Evolutionary conservation across 2,113 vertebrate species (phyloP), one percentile per base, ranked within the genome.

Genomic region (Megaceryle maxima): DNA sequence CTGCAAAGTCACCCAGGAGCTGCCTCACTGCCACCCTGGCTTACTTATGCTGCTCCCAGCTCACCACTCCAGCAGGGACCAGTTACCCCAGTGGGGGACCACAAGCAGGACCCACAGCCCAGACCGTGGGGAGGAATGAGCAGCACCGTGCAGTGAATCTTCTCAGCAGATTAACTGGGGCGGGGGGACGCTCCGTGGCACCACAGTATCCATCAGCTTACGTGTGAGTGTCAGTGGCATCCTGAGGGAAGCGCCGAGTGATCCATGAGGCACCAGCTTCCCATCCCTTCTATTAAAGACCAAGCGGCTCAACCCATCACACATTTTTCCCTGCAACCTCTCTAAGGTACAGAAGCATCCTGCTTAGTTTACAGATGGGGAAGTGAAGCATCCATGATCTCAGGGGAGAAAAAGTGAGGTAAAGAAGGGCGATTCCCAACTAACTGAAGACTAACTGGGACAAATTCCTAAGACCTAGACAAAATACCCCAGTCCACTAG

Each of bases 131-230:
- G n/a, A 81, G 26, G 14, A 35, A 28, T 33, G 68, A 56, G 77
- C 0, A 88, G 51, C 74, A 44, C 16, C 1, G 0, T 0, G 17
- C 57, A 53, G n/a, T 55, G 7, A 9, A 51, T 35, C 63, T 26
- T 85, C 33, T 24, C 70, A 77, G 79, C 13, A 3, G 60, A 67
- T 25, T 22, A 70, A 63, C 55, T 64, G 82, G 63, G 70, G 85
- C 11, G 3, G 59, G 77, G 59, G 59, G 82, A 77, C 22, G 70
- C 59, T 83, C 63, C 22, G 62, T 83, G 82, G 39, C 94, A 57
- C 1, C 2, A 41, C 63, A 80, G 14, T 8, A 82, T n/a, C 89
- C 90, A 84, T 51, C 68, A 26, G 76, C 80, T 83, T 21, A 41
- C 3, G 5, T 5, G 20, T 9, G 12, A 48, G 77, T 12, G 2